A percentile compares a stretch with the other conserved stretches of the same genome.
Evolutionary conservation across 2,888 invertebrate genomes (phyloP).

Genomic region (Dasysyrphus tricinctus): DNA sequence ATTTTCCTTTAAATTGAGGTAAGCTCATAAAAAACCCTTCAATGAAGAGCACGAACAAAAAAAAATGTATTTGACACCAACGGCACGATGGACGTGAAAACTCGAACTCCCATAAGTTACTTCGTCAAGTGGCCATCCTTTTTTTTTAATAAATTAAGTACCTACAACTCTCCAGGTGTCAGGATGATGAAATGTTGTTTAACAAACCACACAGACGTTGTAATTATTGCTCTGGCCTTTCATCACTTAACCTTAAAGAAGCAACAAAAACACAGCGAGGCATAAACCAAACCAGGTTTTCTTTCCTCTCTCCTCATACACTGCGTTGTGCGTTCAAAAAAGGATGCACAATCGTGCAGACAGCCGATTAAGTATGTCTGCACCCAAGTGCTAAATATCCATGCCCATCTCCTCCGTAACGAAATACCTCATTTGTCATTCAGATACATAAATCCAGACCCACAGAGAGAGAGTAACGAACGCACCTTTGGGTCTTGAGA

Average conservation of each 20-base stretch:
- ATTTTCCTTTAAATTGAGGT: neutral
- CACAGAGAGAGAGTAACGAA: neutral
- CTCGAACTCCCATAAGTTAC: conserved; percentile 18
- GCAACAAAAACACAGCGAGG: conserved; percentile 22
- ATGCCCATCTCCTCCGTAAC: conserved; percentile 32
- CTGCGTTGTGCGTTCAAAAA: conserved; percentile 2
- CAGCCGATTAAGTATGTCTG: conserved; percentile 57
- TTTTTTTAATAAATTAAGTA: neutral
- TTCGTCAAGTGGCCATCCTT: conserved; percentile 29
- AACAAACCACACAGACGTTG: conserved; percentile 42
- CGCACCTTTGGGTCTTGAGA: conserved; percentile 11
- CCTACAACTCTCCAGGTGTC: neutral
- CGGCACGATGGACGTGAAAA: neutral
- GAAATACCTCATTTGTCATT: conserved; percentile 58
- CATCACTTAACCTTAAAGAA: conserved; percentile 20
- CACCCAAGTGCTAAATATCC: conserved; percentile 59
- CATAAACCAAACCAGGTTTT: neutral
- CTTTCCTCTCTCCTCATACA: neutral
- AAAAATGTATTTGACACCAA: neutral
- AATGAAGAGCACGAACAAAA: neutral
- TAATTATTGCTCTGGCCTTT: conserved; percentile 21
- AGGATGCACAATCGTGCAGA: conserved; percentile 58
- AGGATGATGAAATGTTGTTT: conserved; percentile 32
- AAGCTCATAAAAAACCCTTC: neutral
- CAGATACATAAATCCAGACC: neutral